Percentiles rank a stretch among this genome's conserved stretches.
Evolutionary conservation across 2,888 invertebrate species (phyloP).

Genomic region (Sipha maydis): DNA sequence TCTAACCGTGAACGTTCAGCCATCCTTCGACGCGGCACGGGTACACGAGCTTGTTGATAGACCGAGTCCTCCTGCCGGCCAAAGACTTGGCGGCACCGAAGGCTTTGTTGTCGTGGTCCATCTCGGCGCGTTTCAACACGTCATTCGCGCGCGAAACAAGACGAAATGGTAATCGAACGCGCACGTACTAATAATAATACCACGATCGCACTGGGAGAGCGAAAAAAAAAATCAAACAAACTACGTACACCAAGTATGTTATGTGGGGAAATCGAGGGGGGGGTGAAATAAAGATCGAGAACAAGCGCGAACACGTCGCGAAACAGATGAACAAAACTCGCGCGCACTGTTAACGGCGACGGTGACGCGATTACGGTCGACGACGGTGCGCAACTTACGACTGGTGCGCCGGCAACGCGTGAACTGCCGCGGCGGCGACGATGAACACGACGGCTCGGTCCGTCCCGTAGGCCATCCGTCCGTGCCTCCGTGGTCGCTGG

Average conservation of each 20-base stretch:
- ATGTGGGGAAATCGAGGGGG: too few species aligned
- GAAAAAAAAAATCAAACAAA: too few species aligned
- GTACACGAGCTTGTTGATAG: slow-evolving; percentile 69
- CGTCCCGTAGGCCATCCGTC: slow-evolving; percentile 2
- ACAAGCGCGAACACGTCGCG: neutral
- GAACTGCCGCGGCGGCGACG: slow-evolving; percentile 35
- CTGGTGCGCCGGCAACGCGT: slow-evolving; percentile 49
- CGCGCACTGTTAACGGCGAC: neutral
- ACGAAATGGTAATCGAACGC: neutral
- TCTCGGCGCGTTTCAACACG: too few species aligned
- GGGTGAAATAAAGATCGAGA: too few species aligned
- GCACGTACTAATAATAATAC: neutral
- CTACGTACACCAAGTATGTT: too few species aligned
- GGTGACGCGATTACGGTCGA: neutral
- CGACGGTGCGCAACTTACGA: neutral
- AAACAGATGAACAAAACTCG: neutral
- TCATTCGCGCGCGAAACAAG: neutral
- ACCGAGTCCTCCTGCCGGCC: slow-evolving; percentile 36
- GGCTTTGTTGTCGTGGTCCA: neutral
- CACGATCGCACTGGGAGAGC: neutral
- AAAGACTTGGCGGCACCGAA: slow-evolving; percentile 17
- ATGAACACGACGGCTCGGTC: slow-evolving; percentile 18
- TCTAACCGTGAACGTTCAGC: slow-evolving; percentile 72
- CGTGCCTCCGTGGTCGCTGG: neutral
- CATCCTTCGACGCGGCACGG: slow-evolving; percentile 73